A percentile compares a stretch with the other conserved stretches of the same genome.
Conservation (phyloP, 2,888 invertebrate species). For the Polyommatus iphigenia region DNA sequence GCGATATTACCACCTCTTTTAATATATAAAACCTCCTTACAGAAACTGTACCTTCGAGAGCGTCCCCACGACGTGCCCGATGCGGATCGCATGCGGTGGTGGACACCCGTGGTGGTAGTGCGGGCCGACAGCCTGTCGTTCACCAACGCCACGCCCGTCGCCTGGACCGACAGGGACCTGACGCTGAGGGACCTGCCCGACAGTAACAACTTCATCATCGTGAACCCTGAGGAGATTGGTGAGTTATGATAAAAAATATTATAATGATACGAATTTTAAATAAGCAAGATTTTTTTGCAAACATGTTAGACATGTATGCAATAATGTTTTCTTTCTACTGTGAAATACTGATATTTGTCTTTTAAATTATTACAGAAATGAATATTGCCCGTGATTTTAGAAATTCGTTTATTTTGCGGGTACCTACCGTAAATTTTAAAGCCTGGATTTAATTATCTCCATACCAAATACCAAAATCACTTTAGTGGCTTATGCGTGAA, state of each 20-base stretch:
- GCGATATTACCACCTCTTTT: too few relatives aligned
- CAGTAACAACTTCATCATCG: constrained; percentile 84
- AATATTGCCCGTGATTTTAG: too few relatives aligned
- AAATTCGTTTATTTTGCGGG: too few relatives aligned
- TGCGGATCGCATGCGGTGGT: constrained; percentile 86
- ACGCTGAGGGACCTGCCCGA: constrained; percentile 76
- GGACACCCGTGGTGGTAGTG: constrained; percentile 84
- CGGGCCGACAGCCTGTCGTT: constrained; percentile 82
- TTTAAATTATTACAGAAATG: too few relatives aligned
- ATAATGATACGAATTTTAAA: neutral
- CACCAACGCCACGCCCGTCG: constrained; percentile 74
- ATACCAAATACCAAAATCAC: too few relatives aligned
- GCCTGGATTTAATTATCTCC: too few relatives aligned
- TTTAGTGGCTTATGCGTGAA: too few relatives aligned
- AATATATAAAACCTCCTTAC: neutral
- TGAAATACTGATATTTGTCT: too few relatives aligned
- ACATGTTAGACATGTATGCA: too few relatives aligned
- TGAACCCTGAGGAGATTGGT: constrained; percentile 93
- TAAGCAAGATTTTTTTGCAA: too few relatives aligned
- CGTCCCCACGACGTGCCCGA: constrained; percentile 86
- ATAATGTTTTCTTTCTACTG: too few relatives aligned
- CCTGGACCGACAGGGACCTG: constrained; percentile 83
- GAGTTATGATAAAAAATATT: constrained; percentile 43
- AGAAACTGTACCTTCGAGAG: constrained; percentile 87
- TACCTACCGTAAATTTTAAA: too few relatives aligned